Conservation (phyloP, 2,113 vertebrate species). For the Prunella himalayana region DNA sequence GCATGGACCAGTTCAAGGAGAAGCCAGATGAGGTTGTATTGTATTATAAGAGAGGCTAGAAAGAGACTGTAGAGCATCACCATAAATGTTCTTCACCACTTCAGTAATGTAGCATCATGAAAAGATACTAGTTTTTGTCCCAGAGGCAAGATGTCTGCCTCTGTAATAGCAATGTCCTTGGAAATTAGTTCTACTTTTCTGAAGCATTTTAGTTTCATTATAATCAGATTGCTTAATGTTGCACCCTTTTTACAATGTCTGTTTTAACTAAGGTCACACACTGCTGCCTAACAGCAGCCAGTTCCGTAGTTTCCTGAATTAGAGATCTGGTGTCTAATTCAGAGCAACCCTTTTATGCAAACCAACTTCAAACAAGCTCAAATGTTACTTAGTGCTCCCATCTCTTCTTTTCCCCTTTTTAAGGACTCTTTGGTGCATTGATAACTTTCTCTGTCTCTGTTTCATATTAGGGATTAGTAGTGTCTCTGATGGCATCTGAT, state of each 20-base stretch:
- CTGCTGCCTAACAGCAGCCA: not conserved
- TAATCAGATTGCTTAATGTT: not conserved
- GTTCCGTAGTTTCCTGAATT: not conserved
- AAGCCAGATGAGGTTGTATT: not conserved
- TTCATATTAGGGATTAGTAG: not conserved
- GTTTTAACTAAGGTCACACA: not conserved
- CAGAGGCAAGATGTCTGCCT: not conserved
- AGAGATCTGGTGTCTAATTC: not conserved
- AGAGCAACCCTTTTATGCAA: not conserved
- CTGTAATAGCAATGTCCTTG: not conserved
- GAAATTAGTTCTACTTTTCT: not conserved
- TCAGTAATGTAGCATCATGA: not conserved
- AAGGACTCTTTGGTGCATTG: not conserved
- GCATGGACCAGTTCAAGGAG: not conserved
- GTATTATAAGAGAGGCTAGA: not conserved
- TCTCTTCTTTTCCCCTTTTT: not conserved
- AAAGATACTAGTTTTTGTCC: not conserved
- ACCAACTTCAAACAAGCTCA: not conserved
- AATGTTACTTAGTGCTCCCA: rapidly evolving
- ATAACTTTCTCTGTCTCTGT: not conserved
- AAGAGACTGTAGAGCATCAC: not conserved
- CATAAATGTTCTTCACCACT: not conserved
- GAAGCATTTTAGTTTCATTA: not conserved
- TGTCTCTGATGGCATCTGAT: not conserved
- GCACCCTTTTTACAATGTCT: not conserved